phyloP scores from a whole-genome alignment of 1,140 invertebrate genomes.

The Drosophila chauvacae region DNA sequence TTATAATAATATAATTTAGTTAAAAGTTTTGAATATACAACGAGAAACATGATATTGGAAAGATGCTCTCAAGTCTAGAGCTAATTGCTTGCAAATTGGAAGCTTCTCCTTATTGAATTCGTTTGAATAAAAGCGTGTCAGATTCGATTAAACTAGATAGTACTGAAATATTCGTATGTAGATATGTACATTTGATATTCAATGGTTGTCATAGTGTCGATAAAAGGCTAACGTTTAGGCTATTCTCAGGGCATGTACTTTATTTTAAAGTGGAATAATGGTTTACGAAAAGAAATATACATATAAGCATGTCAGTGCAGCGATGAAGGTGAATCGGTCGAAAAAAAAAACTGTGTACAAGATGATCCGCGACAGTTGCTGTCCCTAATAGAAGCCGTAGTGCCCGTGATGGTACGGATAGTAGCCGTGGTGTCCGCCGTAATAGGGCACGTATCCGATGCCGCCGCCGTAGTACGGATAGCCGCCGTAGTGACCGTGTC shows the following conservation, averaged over 20 bases:
- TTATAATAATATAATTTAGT: not conserved
- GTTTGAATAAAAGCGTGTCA: not conserved
- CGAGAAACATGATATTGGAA: not conserved
- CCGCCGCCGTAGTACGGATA: constrained; percentile 71
- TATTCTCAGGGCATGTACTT: constrained; percentile 43
- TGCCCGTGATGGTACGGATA: constrained; percentile 76
- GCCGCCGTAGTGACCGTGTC: constrained; percentile 52
- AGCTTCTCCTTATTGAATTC: not conserved
- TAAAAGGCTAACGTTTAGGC: constrained; percentile 13
- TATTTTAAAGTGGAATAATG: constrained; percentile 6
- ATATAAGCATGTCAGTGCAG: constrained; percentile 23
- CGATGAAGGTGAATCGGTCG: constrained; percentile 44
- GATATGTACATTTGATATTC: constrained; percentile 6
- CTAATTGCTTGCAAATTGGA: not conserved
- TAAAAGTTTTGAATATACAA: not conserved
- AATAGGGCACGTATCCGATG: constrained; percentile 68
- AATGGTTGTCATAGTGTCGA: not conserved
- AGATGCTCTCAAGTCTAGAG: not conserved
- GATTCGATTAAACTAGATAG: not conserved
- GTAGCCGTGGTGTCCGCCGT: constrained; percentile 69
- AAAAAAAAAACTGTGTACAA: constrained; percentile 31
- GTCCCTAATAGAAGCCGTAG: constrained; percentile 65
- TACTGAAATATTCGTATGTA: not conserved
- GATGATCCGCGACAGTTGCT: constrained; percentile 18
- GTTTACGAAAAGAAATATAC: constrained; percentile 30